Evolutionary conservation across 2,888 invertebrate genomes (phyloP), one percentile per base, ranked within the genome.

Genomic region (Cataglyphis altisquamis): DNA sequence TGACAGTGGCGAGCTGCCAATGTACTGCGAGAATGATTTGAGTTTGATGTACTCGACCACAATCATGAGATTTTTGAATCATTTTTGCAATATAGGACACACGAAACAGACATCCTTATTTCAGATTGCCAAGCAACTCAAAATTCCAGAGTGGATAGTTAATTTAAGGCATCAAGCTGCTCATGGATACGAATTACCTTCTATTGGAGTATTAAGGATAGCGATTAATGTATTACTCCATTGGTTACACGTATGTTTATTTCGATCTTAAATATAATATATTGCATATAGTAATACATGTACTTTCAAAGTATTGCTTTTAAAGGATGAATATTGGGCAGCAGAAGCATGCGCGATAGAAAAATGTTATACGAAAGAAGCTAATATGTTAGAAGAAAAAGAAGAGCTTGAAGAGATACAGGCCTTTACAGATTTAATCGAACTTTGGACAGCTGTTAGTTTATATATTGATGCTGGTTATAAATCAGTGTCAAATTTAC

Each of bases 91-190:
- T 88, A 93, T 95, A 74, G 96, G 96, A 86, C 95, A 95, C 64
- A 95, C 95, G 0, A 96, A 95, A 91, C 95, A 95, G 25, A 91
- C 88, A 10, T 95, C 95, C 5, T 95, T 96, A 89, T 95, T 96
- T 84, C 95, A 95, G 91, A 96, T 96, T 48, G 97, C 97, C 0
- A 95, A 95, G 86, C 95, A 96, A 93, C 94, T 97, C 83, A 96
- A 96, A 62, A 96, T 98, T 60, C 98, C 98, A 0, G 96, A 97
- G 84, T 98, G 98, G 98, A 96, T 98, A 82, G 96, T 98, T 8
- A 96, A 97, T 87, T 94, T 98, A 74, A 95, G 98, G 75, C 98
- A 98, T 93, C 97, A 97, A 87, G 96, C 97, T 57, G 97, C 98
- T 41, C 98, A 98, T 93, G 96, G 96, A 77, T 96, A 96, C 87